A percentile compares a stretch with the other conserved stretches of the same genome.
These are phyloP conservation scores for Myiopsitta monachus DNA, from an alignment of 2,113 vertebrate species.

Conservation along the genomic window DNA sequence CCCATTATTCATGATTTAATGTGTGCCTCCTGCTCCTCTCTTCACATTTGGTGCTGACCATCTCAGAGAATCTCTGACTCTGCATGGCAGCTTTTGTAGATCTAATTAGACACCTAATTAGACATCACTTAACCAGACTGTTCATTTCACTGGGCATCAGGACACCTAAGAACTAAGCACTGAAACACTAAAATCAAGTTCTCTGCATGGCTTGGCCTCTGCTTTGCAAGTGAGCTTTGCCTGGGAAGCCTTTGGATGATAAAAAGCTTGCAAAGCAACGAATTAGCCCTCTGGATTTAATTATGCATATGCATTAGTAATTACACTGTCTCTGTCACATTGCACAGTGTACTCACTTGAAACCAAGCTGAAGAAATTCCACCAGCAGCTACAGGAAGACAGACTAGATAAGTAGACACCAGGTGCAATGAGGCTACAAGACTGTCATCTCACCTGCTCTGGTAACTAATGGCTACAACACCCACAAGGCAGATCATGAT, in stretches of 20 bases:
- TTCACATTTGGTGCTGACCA: neutral
- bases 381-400: neutral
- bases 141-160: neutral
- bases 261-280: conserved; percentile 10
- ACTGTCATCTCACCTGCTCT: neutral
- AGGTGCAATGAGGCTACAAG: neutral
- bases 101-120: neutral
- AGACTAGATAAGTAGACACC: neutral
- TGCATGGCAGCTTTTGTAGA: neutral
- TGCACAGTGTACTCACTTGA: neutral
- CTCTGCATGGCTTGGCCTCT: neutral
- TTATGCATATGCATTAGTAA: neutral
- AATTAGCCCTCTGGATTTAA: conserved; percentile 20
- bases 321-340: neutral
- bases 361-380: neutral
- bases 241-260: neutral
- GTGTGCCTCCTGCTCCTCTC: neutral
- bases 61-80: neutral
- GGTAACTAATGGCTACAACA: neutral
- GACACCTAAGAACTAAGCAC: neutral
- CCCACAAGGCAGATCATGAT: neutral
- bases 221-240: neutral
- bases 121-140: neutral
- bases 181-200: neutral
- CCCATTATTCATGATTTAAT: neutral